Percentiles rank a stretch among this genome's conserved stretches.
Evolutionary conservation across 2,888 invertebrate species (phyloP).

Genomic region (Heliconius cydno): DNA sequence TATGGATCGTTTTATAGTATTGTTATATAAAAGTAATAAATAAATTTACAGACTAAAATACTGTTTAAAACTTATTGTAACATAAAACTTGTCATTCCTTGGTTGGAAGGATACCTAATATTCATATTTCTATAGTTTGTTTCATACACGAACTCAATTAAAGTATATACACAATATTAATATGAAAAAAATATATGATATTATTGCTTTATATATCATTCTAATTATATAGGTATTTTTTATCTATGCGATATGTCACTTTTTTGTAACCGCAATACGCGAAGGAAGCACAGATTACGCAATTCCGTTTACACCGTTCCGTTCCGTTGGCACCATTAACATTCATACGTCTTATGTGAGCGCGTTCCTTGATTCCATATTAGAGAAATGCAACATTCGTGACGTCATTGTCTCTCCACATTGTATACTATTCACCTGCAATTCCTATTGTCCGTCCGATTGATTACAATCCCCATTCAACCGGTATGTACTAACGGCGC

Average conservation of each 20-base stretch:
- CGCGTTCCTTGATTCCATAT: constrained; percentile 53
- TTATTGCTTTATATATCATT: not conserved
- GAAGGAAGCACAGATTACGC: not conserved
- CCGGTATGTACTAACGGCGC: constrained; percentile 51
- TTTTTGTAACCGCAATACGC: not conserved
- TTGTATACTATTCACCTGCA: constrained; percentile 52
- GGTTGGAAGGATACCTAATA: too few species aligned
- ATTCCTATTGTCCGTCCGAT: constrained; percentile 66
- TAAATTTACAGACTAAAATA: too few species aligned
- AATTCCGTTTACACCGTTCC: constrained; percentile 10
- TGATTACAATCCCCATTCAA: constrained; percentile 70
- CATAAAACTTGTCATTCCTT: too few species aligned
- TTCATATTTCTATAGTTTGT: too few species aligned
- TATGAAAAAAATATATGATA: too few species aligned
- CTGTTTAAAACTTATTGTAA: too few species aligned
- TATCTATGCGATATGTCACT: not conserved
- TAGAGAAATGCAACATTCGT: constrained; percentile 51
- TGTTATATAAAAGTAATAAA: not conserved
- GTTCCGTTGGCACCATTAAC: constrained; percentile 33
- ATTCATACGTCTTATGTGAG: constrained; percentile 49
- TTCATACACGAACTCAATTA: too few species aligned
- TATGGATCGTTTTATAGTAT: not conserved
- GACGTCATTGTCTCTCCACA: constrained; percentile 54
- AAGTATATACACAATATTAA: too few species aligned
- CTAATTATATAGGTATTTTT: not conserved